These are phyloP conservation scores for Papilio protenor DNA, from an alignment of 2,888 invertebrate species.

Conservation along the genomic window DNA sequence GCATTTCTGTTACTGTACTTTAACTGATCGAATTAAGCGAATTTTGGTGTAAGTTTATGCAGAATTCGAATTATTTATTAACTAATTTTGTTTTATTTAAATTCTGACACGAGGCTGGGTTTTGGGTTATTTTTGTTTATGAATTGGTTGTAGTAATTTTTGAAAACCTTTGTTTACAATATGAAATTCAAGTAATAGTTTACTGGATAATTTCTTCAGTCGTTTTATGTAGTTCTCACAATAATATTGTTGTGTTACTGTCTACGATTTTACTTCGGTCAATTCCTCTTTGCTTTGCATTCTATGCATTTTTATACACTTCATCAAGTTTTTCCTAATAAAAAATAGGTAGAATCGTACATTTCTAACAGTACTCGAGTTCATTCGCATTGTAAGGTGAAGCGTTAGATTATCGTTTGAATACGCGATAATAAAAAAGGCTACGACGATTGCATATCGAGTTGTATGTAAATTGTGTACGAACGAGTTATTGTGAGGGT, in stretches of 20 bases:
- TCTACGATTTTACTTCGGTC: not conserved
- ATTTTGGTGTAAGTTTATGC: not conserved
- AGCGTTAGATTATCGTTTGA: conserved; percentile 71
- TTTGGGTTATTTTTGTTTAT: no score
- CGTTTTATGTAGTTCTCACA: not conserved
- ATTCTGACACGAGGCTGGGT: no score
- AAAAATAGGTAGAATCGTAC: conserved; percentile 4
- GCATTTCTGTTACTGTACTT: conserved; percentile 1
- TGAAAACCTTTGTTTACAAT: no score
- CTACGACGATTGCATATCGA: conserved; percentile 60
- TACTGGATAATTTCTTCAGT: not conserved
- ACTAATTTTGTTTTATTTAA: not conserved
- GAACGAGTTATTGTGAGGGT: conserved; percentile 74
- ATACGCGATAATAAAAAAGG: conserved; percentile 59
- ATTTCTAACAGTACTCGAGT: conserved; percentile 35
- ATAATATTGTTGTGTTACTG: not conserved
- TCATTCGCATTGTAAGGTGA: conserved; percentile 43
- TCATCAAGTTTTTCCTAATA: conserved; percentile 4
- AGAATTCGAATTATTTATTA: not conserved
- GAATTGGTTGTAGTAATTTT: no score
- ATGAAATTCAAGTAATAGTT: not conserved
- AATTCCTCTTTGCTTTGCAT: not conserved
- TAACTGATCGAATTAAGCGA: not conserved
- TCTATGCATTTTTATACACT: conserved; percentile 14
- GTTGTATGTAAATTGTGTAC: conserved; percentile 78